Evolutionary conservation across 2,888 invertebrate species (phyloP).

Genomic region (Druceiella hillmani): DNA sequence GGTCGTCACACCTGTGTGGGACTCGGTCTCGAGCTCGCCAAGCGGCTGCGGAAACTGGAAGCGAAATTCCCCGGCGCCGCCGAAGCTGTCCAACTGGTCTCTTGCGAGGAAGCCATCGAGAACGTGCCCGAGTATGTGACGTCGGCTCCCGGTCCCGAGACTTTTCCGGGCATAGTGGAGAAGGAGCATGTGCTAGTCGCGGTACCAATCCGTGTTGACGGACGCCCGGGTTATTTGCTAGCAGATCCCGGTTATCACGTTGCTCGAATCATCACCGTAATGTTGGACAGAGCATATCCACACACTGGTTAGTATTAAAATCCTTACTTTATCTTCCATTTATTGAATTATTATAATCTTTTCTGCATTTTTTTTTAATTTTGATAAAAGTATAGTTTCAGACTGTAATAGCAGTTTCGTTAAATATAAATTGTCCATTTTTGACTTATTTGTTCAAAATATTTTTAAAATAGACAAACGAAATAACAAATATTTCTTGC

Average conservation of each 20-base stretch:
- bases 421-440: too few relatives aligned
- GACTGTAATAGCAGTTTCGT: too few relatives aligned
- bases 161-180: constrained; percentile 59
- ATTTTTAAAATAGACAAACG: too few relatives aligned
- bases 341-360: too few relatives aligned
- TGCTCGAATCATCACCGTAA: constrained; percentile 77
- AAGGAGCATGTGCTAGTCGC: constrained; percentile 87
- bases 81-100: constrained; percentile 59
- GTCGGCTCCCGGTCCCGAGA: constrained; percentile 48
- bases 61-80: constrained; percentile 60
- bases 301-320: constrained; percentile 64
- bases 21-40: constrained; percentile 71
- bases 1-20: constrained; percentile 87
- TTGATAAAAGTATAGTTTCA: too few relatives aligned
- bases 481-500: too few relatives aligned
- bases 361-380: too few relatives aligned
- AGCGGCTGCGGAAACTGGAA: constrained; percentile 56
- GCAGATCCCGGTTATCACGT: constrained; percentile 92
- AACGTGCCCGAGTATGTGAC: constrained; percentile 53
- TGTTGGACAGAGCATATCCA: constrained; percentile 79
- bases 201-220: constrained; percentile 66
- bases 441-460: too few relatives aligned
- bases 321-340: too few relatives aligned
- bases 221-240: constrained; percentile 70
- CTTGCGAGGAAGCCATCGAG: constrained; percentile 80